Conservation (phyloP, 2,797 vertebrate species). For the Poeciliopsis infans region DNA sequence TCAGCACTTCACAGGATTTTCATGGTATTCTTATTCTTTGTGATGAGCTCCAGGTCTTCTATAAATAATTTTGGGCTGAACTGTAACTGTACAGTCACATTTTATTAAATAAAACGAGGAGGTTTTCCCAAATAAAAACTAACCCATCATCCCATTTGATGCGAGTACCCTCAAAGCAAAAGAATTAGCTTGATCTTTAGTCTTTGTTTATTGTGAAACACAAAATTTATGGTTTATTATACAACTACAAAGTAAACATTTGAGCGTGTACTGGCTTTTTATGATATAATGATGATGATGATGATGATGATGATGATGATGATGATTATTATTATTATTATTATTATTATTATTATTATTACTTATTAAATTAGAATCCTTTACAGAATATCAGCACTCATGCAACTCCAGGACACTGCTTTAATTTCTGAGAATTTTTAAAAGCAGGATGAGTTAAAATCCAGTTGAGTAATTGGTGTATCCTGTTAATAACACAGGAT, state of each 20-base stretch:
- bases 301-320: too few relatives aligned
- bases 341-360: too few relatives aligned
- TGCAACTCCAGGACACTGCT: neutral
- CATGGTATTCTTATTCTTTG: too few relatives aligned
- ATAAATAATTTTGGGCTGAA: neutral
- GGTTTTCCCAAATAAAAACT: neutral
- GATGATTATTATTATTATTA: neutral
- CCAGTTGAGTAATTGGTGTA: neutral
- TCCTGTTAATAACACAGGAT: slow-evolving; percentile 10
- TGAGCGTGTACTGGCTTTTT: neutral
- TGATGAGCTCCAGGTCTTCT: too few relatives aligned
- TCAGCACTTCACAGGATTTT: too few relatives aligned
- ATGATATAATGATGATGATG: neutral
- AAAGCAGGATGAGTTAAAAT: slow-evolving; percentile 7
- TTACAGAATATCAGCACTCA: neutral
- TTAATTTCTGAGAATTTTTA: slow-evolving; percentile 6
- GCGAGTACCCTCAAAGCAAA: neutral
- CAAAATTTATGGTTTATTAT: neutral
- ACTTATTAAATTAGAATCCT: neutral
- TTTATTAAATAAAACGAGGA: neutral
- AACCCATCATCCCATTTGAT: too few relatives aligned
- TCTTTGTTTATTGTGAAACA: neutral
- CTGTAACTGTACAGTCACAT: neutral
- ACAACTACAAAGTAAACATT: neutral
- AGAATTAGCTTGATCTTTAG: neutral